phyloP scores from a whole-genome alignment of 2,113 vertebrate species.

The Onychostruthus taczanowskii region DNA sequence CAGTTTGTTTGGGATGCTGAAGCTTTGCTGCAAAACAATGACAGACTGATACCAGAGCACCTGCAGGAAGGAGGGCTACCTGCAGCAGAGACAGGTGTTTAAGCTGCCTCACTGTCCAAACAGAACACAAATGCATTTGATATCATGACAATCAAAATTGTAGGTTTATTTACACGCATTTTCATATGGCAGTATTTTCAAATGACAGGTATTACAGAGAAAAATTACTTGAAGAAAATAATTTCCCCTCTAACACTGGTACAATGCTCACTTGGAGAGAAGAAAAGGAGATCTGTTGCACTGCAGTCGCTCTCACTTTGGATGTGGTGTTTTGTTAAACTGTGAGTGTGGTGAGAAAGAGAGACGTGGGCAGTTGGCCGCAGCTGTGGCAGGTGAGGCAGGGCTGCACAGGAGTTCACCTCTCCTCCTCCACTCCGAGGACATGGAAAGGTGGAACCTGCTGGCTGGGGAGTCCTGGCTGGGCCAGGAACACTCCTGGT shows the following conservation, averaged over 20 bases:
- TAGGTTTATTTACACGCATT: not conserved
- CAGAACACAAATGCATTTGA: not conserved
- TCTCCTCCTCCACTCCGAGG: fast-evolving
- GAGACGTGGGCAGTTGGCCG: not conserved
- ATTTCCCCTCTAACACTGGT: not conserved
- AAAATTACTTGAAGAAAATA: not conserved
- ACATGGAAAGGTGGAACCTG: not conserved
- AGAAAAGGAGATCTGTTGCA: not conserved
- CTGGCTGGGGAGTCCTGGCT: not conserved
- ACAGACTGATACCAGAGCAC: too few species aligned
- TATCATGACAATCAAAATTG: not conserved
- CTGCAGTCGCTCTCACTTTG: not conserved
- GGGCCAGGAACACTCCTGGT: not conserved
- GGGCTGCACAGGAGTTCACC: too few species aligned
- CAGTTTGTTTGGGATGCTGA: not conserved
- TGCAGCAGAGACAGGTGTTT: not conserved
- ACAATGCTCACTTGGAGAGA: not conserved
- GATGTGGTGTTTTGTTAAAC: not conserved
- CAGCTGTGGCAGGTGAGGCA: not conserved
- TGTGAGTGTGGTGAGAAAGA: not conserved
- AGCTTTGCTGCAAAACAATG: not conserved
- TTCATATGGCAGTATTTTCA: not conserved
- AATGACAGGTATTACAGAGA: not conserved
- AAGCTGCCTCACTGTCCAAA: not conserved
- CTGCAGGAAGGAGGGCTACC: not conserved